Base-by-base conservation (phyloP, 2,113 vertebrate species). In the Corydoras sp. region DNA sequence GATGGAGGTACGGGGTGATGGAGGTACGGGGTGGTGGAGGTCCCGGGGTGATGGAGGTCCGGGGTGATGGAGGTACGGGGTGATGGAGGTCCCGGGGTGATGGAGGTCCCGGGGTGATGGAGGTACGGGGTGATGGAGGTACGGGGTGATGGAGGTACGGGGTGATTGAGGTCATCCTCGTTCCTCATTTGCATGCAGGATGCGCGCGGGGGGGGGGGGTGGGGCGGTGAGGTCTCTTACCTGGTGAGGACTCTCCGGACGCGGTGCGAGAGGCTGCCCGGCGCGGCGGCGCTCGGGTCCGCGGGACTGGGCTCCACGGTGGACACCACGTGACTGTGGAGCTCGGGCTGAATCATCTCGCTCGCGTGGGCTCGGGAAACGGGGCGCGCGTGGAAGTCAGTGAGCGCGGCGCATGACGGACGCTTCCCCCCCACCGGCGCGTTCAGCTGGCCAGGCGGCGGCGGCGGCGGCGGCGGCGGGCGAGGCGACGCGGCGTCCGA, bases 191-290 rank as follows among this genome's bases (percentile, higher is more conserved):
- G 18, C 18, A 24, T 24, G 43, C 62, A 11, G 11, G 5, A 14
- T 3, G 31, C 10, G 12, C 10, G 43, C 62, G 11, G n/a, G 9
- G 2, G 62, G 43, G 24, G 6, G 43, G 9, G 35, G 48, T 29
- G 7, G 12, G 24, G 18, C 62, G 49, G 2, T 9, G 62, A 2
- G 62, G 35, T 3, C 8, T 18, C 88, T 91, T 90, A 94, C 92
- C 92, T 93, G 89, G 88, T 93, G 82, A 94, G 83, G 75, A 93
- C 91, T 88, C 90, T 93, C 84, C 86, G 88, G 84, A 94, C 86
- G 88, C 91, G 81, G 83, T 92, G 91, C 80, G 86, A 82, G 77
- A 91, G 77, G 75, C 88, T 84, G 50, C 87, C 79, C 62, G 88
- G 85, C 70, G 90, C 81, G 59, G 83, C 80, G 68, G 72, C 82